These are phyloP conservation scores for Litoditis marina DNA, from an alignment of 2,888 invertebrate species.

Conservation along the genomic window DNA sequence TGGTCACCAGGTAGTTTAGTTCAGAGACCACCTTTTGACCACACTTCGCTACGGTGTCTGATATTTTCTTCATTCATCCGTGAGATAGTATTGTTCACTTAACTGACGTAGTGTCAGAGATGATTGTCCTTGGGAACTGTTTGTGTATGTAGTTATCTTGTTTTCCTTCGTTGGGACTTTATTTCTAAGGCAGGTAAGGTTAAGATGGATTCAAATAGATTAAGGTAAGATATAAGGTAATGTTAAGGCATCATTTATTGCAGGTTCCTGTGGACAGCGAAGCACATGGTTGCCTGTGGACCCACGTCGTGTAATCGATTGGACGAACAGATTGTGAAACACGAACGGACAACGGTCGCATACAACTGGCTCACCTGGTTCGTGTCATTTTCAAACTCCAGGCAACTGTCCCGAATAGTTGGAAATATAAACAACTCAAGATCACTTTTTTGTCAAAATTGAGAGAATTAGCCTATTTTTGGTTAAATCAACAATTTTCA, in stretches of 20 bases:
- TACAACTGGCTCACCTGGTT: conserved; percentile 56
- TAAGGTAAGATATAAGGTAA: not conserved
- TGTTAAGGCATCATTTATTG: not conserved
- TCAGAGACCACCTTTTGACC: too few relatives aligned
- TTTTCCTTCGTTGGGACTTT: too few relatives aligned
- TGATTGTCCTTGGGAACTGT: too few relatives aligned
- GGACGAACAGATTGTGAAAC: conserved; percentile 37
- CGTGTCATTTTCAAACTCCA: not conserved
- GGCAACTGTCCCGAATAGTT: not conserved
- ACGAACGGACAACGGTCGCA: conserved; percentile 35
- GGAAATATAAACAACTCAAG: not conserved
- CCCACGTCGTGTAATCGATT: conserved; percentile 18
- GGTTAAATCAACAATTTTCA: not conserved
- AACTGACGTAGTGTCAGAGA: too few relatives aligned
- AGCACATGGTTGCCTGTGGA: conserved; percentile 27
- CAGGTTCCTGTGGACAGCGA: conserved; percentile 28
- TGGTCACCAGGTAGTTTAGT: too few relatives aligned
- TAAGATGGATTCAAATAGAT: not conserved
- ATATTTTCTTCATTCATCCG: too few relatives aligned
- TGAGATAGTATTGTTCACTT: too few relatives aligned
- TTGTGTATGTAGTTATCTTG: too few relatives aligned
- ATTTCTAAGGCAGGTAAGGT: too few relatives aligned
- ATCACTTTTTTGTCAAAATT: too few relatives aligned
- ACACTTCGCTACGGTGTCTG: too few relatives aligned
- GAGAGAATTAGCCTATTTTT: too few relatives aligned